Base-by-base conservation (phyloP, 2,888 invertebrate species). In the Meiosimyza decipiens region DNA sequence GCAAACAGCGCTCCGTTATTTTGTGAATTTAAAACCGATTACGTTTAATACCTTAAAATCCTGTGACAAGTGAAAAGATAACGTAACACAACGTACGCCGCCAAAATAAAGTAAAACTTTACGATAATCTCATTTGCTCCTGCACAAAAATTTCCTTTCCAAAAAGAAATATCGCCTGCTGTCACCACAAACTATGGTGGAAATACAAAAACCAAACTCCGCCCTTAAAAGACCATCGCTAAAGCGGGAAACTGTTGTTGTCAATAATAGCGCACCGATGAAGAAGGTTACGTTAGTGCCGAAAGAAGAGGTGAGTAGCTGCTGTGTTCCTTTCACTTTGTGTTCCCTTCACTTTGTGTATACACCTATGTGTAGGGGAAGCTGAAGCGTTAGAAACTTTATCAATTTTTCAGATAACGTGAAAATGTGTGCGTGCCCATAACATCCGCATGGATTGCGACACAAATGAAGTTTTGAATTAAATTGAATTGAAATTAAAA, bases 271-370 rank as follows among this genome's bases (percentile, higher is more conserved):
- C 79, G 86, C 87, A 60, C 85, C 87, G 79, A 82, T 86, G 76
- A 87, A 87, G 77, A 87, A 87, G 81, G 87, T 87, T 60, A 87
- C 87, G 57, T 79, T 87, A 68, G 83, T 87, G 79, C 84, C 86
- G 72, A 87, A 86, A 77, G 87, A 87, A 73, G 87, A 87, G 87
- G 87, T 87, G 81, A 86, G 87, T 82, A n/a, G 22, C 6, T 7
- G 9, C 40, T 40, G 40, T 40, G 2, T 40, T 40, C 9, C 28
- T 28, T 28, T 28, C 28, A 28, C 4, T 40, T 40, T 40, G 7
- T 7, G 6, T 7, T 7, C 2, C 4, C 40, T 7, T 40, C 40
- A 6, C 40, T 28, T 28, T 28, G 28, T 28, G 40, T 40, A 40
- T 40, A 40, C 9, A 9, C 40, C 1, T 9, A 1, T 9, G 9